Base-by-base conservation (phyloP, 2,113 vertebrate species). In the Syngnathus scovelli region DNA sequence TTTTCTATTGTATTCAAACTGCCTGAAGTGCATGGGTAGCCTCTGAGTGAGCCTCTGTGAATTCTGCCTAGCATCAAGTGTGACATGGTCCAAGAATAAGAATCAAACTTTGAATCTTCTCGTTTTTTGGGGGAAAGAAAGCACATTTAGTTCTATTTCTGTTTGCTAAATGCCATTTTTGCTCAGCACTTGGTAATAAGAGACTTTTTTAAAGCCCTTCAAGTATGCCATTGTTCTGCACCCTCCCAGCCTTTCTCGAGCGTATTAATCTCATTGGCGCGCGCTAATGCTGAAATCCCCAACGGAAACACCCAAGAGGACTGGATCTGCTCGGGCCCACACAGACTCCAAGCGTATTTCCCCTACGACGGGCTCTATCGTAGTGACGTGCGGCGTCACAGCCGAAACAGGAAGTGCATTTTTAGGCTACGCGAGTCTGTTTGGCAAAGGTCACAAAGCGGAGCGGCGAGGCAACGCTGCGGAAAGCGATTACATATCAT, bases 401-500 rank as follows among this genome's bases (percentile, higher is more conserved):
- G 69, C 49, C 3, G 27, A 60, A 72, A 48, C n/a, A 36, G 80
- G 85, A 84, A 86, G 81, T 85, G 67, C 71, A 80, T 70, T 75
- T 74, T 69, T 66, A 72, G 64, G 63, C 7, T 7, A 37, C 68
- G 77, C 51, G 64, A 73, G 62, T 61, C 46, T 77, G 64, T 46
- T 65, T 52, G 61, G 66, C 67, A 51, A 60, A 62, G 72, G 61
- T 67, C 44, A 23, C 38, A 66, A 72, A 66, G 70, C 65, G 70
- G n/a, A 68, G 64, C 69, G 82, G 82, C 87, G 83, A 77, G 85
- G 84, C 79, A 70, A 79, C 70, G 79, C 72, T 70, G 77, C 82
- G 77, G 75, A 86, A 84, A 77, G 80, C 81, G 83, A 78, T 79
- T 84, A 83, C 79, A 87, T 88, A 85, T 91, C 90, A 90, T 89